phyloP scores from a whole-genome alignment of 1,140 invertebrate genomes.

The Thaumatotibia leucotreta region DNA sequence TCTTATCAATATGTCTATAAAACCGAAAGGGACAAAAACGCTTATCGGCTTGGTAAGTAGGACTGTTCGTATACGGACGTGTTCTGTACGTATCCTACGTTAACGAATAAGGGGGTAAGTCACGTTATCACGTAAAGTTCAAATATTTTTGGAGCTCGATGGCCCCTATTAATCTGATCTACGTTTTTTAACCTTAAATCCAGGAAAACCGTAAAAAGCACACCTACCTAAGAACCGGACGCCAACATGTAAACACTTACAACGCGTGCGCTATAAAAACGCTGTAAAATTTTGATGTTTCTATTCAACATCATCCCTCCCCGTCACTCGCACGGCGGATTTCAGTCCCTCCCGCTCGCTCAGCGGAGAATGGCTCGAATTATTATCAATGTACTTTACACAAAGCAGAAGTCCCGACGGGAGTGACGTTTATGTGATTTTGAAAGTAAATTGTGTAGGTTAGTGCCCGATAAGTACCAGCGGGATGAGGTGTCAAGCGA shows the following conservation, averaged over 20 bases:
- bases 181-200: not conserved
- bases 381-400: slow-evolving; percentile 76
- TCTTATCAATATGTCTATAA: too few species aligned
- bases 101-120: too few species aligned
- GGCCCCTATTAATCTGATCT: not conserved
- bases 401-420: slow-evolving; percentile 68
- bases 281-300: slow-evolving; percentile 76
- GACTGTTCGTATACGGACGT: too few species aligned
- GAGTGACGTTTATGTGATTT: slow-evolving; percentile 72
- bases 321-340: slow-evolving; percentile 21
- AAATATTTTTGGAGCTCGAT: not conserved
- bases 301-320: slow-evolving; percentile 53
- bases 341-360: slow-evolving; percentile 32
- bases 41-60: too few species aligned
- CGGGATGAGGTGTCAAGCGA: slow-evolving; percentile 65
- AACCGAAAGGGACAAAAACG: too few species aligned
- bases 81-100: too few species aligned
- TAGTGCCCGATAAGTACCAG: slow-evolving; percentile 60
- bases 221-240: slow-evolving; percentile 47
- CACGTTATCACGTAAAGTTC: not conserved
- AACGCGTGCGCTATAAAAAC: slow-evolving; percentile 67
- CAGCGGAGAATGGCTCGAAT: slow-evolving; percentile 60
- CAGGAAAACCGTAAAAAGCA: slow-evolving; percentile 12
- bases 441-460: slow-evolving; percentile 72
- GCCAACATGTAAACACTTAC: slow-evolving; percentile 55